Base-by-base conservation (phyloP, 1,140 invertebrate genomes). In the Drosophila pallidifrons region DNA sequence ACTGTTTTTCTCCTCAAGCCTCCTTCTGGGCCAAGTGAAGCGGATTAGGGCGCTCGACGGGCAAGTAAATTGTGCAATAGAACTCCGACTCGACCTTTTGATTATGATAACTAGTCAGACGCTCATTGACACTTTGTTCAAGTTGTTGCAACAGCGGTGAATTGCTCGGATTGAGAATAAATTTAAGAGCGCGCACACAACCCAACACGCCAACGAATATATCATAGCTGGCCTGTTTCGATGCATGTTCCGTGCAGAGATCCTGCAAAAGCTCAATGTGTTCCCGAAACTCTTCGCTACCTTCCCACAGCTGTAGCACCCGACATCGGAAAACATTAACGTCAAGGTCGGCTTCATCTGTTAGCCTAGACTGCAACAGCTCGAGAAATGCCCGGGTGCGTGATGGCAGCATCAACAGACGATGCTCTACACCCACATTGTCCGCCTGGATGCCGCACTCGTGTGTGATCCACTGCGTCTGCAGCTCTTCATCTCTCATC, bases 51-150 rank as follows among this genome's bases (percentile, higher is more conserved):
- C 91, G 67, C 57, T 81, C 66, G 6, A 91, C 87, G 0, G 91
- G 91, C 76, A 89, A 79, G 46, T 79, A 92, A 7, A 92, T 72
- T 11, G 87, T 91, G 64, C 87, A 92, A 52, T 79, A 86, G 58
- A 87, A 80, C 46, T 92, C 80, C 5, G 85, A 87, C 30, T 91
- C 91, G 47, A 87, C 66, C 57, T 82, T 81, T 0, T 75, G 73
- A 32, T 68, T 77, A 59, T 92, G 86, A 16, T 58, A 92, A 5
- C 30, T 46, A 6, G 92, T 73, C 15, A 92, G 46, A 0, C 75
- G 75, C n/a, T 73, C 81, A 63, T 91, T 87, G 11, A 92, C 75
- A 1, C 65, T 45, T 15, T 73, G 47, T 46, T 92, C 82, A 2
- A 92, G 47, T 30, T 82, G 52, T 20, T 73, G 58, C 43, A 91